These are phyloP conservation scores for Stigmatopora nigra DNA, from an alignment of 2,113 vertebrate species.

Conservation along the genomic window DNA sequence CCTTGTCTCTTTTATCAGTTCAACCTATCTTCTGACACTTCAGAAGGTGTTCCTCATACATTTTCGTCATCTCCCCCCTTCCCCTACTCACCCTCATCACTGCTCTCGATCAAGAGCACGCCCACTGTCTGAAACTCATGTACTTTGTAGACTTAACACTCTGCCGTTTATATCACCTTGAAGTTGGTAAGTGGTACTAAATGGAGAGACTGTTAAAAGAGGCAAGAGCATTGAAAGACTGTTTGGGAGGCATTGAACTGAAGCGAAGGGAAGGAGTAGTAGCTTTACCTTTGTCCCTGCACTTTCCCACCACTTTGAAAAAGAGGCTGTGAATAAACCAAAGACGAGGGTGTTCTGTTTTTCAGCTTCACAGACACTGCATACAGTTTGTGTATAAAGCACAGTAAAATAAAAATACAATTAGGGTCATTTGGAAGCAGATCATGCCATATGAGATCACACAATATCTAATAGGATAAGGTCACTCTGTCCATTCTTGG, in stretches of 20 bases:
- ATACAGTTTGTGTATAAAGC: neutral
- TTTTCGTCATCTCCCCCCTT: slow-evolving; percentile 35
- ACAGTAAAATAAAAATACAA: neutral
- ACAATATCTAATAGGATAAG: neutral
- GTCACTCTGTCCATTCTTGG: slow-evolving; percentile 18
- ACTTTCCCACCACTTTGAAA: slow-evolving; percentile 44
- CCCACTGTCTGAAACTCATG: slow-evolving; percentile 66
- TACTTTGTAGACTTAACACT: slow-evolving; percentile 73
- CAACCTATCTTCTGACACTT: slow-evolving; percentile 70
- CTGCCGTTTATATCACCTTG: slow-evolving; percentile 67
- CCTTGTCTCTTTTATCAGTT: slow-evolving; percentile 66
- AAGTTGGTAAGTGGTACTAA: slow-evolving; percentile 69
- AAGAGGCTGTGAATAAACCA: slow-evolving; percentile 32
- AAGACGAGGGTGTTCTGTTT: slow-evolving; percentile 13
- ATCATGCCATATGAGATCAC: neutral
- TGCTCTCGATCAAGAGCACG: slow-evolving; percentile 55
- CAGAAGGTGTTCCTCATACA: slow-evolving; percentile 67
- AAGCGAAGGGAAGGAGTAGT: slow-evolving; percentile 25
- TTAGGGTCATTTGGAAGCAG: neutral
- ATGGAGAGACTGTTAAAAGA: slow-evolving; percentile 59
- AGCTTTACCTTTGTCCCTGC: slow-evolving; percentile 47
- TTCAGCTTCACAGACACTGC: too few relatives aligned
- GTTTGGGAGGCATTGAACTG: slow-evolving; percentile 43
- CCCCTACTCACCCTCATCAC: slow-evolving; percentile 47
- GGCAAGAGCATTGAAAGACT: slow-evolving; percentile 42